These are phyloP conservation scores for Mythimna loreyi DNA, from an alignment of 2,888 invertebrate species.

Conservation along the genomic window DNA sequence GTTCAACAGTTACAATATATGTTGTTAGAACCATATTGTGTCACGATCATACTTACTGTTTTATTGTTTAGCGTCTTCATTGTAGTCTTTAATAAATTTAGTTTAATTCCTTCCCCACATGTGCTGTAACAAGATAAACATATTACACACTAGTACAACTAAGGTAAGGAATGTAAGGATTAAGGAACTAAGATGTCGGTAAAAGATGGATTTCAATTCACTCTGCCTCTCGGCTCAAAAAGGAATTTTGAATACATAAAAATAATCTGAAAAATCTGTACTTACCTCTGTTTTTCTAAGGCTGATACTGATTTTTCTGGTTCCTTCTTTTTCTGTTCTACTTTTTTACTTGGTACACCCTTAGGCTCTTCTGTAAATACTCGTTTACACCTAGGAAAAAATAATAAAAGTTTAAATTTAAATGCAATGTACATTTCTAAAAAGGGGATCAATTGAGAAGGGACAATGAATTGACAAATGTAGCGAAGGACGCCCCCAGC, in stretches of 20 bases:
- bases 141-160: background rate
- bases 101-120: constrained; percentile 84
- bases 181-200: background rate
- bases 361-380: constrained; percentile 94
- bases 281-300: constrained; percentile 83
- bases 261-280: constrained; percentile 13
- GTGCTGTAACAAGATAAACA: constrained; percentile 68
- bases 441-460: background rate
- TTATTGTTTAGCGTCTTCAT: constrained; percentile 72
- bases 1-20: background rate
- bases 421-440: background rate
- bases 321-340: constrained; percentile 88
- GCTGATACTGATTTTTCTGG: constrained; percentile 77
- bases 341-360: constrained; percentile 88
- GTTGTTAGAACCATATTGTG: constrained; percentile 1
- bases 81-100: constrained; percentile 86
- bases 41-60: constrained; percentile 76
- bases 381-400: constrained; percentile 91
- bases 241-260: background rate
- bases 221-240: background rate
- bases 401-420: constrained; percentile 1
- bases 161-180: background rate
- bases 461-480: background rate
- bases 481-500: background rate
- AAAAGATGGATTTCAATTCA: background rate